Evolutionary conservation across 1,140 invertebrate species (phyloP).

Genomic region (Zaprionus ghesquierei): DNA sequence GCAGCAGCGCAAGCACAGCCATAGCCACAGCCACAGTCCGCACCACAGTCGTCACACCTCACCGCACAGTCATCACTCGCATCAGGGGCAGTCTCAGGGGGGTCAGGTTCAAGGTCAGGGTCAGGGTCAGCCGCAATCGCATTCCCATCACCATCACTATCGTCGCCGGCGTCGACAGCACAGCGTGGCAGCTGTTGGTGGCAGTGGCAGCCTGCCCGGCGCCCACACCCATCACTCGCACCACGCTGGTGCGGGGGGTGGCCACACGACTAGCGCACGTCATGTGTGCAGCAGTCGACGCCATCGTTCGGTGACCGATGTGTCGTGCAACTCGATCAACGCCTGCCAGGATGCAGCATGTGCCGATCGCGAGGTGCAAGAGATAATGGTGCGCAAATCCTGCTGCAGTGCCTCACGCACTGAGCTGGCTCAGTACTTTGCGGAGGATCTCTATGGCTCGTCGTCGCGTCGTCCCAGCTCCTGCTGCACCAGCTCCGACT

Average conservation of each 20-base stretch:
- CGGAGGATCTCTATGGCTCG: constrained; percentile 75
- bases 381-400: constrained; percentile 68
- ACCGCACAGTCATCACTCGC: constrained; percentile 53
- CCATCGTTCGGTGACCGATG: constrained; percentile 74
- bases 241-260: not conserved
- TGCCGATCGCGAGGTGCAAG: constrained; percentile 71
- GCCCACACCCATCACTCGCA: constrained; percentile 42
- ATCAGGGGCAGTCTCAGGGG: constrained; percentile 27
- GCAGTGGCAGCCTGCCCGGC: constrained; percentile 66
- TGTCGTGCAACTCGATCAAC: constrained; percentile 64
- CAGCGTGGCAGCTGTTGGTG: constrained; percentile 48
- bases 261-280: constrained; percentile 27
- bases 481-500: constrained; percentile 79
- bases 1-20: constrained; percentile 66
- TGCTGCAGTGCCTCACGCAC: constrained; percentile 69
- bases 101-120: constrained; percentile 23
- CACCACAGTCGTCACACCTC: constrained; percentile 71
- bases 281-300: constrained; percentile 61
- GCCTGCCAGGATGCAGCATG: constrained; percentile 69
- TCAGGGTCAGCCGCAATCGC: constrained; percentile 32
- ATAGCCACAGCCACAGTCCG: constrained; percentile 65
- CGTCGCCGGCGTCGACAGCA: constrained; percentile 55
- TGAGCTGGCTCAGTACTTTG: constrained; percentile 75
- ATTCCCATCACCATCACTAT: constrained; percentile 58
- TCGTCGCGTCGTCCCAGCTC: constrained; percentile 68